Evolutionary conservation across 2,888 invertebrate genomes (phyloP).

Genomic region (Eupithecia abbreviata): DNA sequence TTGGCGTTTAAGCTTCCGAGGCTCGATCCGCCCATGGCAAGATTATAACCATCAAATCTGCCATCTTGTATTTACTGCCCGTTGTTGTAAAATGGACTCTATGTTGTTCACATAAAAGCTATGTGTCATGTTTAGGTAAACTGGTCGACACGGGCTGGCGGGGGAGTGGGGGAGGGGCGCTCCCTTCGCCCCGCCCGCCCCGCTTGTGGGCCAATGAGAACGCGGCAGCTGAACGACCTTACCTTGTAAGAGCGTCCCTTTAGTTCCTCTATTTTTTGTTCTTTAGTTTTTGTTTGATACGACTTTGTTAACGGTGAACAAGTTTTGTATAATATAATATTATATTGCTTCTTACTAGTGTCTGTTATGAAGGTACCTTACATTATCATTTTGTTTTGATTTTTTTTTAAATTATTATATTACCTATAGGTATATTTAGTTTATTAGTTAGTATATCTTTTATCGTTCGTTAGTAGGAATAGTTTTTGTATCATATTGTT

Average conservation of each 20-base stretch:
- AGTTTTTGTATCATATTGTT: background rate
- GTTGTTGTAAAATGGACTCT: constrained; percentile 59
- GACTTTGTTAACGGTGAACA: constrained; percentile 40
- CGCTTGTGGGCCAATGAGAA: constrained; percentile 72
- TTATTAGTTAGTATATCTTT: background rate
- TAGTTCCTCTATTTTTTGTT: constrained; percentile 66
- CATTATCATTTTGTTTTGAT: background rate
- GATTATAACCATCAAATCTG: constrained; percentile 73
- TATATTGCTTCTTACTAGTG: constrained; percentile 5
- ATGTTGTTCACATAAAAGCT: constrained; percentile 49
- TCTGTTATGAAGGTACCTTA: background rate
- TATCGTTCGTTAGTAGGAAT: background rate
- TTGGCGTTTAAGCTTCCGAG: constrained; percentile 76
- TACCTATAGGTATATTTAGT: background rate
- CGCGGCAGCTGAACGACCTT: constrained; percentile 67
- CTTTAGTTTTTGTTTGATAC: constrained; percentile 56
- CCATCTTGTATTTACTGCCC: constrained; percentile 57
- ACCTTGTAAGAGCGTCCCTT: constrained; percentile 80
- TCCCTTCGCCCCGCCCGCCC: constrained; percentile 75
- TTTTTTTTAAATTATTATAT: background rate
- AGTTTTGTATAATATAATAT: constrained; percentile 29
- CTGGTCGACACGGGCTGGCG: constrained; percentile 62
- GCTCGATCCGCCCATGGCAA: constrained; percentile 81
- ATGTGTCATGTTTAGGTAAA: constrained; percentile 61
- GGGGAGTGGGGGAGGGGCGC: constrained; percentile 73